phyloP scores from a whole-genome alignment of 2,888 invertebrate genomes.

The Ormyrus rosae region DNA sequence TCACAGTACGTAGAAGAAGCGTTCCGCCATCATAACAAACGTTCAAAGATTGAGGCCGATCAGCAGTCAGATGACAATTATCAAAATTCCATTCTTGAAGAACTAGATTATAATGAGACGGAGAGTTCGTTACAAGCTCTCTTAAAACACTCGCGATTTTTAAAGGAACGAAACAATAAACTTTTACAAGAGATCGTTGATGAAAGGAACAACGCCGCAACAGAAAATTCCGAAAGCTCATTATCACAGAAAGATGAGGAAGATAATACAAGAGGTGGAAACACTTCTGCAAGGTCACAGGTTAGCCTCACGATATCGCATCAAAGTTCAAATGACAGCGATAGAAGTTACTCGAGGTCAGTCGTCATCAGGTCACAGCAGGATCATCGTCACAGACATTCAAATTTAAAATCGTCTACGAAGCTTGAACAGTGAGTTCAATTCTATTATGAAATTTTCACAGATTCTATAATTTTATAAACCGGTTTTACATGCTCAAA shows the following conservation, averaged over 20 bases:
- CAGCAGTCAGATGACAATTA: conserved; percentile 61
- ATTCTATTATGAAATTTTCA: no score
- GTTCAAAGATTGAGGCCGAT: conserved; percentile 67
- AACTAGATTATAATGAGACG: conserved; percentile 67
- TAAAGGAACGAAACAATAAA: conserved; percentile 68
- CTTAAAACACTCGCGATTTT: conserved; percentile 68
- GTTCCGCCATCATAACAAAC: conserved; percentile 65
- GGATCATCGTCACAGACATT: conserved; percentile 64
- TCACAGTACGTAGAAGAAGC: conserved; percentile 64
- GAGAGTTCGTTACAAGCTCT: conserved; percentile 69
- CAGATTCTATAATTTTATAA: no score
- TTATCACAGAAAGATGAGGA: conserved; percentile 59
- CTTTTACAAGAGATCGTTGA: conserved; percentile 66
- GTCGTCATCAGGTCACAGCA: conserved; percentile 68
- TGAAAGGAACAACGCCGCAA: conserved; percentile 62
- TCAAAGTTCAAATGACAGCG: conserved; percentile 72
- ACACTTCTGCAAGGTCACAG: conserved; percentile 70
- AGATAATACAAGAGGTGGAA: conserved; percentile 62
- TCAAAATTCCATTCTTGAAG: conserved; percentile 65
- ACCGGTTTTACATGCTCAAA: no score
- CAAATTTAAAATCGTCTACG: conserved; percentile 68
- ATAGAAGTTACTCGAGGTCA: conserved; percentile 71
- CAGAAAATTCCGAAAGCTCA: conserved; percentile 62
- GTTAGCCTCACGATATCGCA: conserved; percentile 71
- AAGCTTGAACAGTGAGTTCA: conserved; percentile 73